Percentiles rank a stretch among this genome's conserved stretches.
Conservation (phyloP, 2,888 invertebrate species). For the Cryptocheilus praepositus region DNA sequence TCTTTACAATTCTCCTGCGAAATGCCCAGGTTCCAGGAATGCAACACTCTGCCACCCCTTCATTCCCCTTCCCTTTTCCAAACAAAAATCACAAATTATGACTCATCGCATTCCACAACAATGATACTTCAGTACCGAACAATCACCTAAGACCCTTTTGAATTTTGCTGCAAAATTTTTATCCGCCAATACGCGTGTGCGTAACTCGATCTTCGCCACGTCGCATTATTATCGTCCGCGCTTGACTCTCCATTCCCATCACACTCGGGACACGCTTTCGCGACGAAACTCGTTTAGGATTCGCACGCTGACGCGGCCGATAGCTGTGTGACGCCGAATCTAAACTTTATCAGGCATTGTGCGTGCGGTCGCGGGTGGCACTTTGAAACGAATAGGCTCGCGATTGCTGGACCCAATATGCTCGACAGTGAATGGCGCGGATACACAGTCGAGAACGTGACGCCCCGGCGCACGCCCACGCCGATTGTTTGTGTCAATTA, state of each 20-base stretch:
- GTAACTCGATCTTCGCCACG: too few relatives aligned
- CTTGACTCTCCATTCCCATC: conserved; percentile 20
- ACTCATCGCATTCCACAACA: too few relatives aligned
- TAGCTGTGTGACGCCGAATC: conserved; percentile 32
- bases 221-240: neutral
- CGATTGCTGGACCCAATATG: conserved; percentile 43
- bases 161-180: too few relatives aligned
- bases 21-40: too few relatives aligned
- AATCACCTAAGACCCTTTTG: too few relatives aligned
- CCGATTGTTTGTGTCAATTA: conserved; percentile 68
- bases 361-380: conserved; percentile 31
- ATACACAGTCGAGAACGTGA: conserved; percentile 13
- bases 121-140: too few relatives aligned
- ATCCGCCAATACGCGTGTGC: too few relatives aligned
- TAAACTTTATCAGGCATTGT: conserved; percentile 57
- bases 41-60: too few relatives aligned
- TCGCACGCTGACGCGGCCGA: conserved; percentile 32
- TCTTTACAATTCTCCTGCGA: too few relatives aligned
- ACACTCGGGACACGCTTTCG: conserved; percentile 34
- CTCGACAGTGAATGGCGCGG: conserved; percentile 11
- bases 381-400: conserved; percentile 52
- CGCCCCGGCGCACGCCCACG: conserved; percentile 3
- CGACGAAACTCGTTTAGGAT: conserved; percentile 54
- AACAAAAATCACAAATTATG: too few relatives aligned
- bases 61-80: too few relatives aligned